These are phyloP conservation scores for Macaca nemestrina DNA, from an alignment of 2,113 vertebrate genomes.

Conservation along the genomic window DNA sequence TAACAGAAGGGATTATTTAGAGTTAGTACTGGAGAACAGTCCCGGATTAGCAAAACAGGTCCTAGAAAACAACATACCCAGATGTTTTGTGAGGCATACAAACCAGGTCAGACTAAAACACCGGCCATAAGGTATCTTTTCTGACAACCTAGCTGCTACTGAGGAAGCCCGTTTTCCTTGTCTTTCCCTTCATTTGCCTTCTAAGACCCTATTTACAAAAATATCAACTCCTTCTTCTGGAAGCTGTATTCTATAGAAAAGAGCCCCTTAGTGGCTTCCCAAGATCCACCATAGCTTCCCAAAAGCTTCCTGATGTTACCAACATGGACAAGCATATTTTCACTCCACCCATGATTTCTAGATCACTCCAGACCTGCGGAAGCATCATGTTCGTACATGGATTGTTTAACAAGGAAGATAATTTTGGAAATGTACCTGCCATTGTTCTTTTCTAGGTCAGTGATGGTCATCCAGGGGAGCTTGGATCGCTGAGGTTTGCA, in stretches of 20 bases:
- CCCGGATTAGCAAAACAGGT: not conserved
- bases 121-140: not conserved
- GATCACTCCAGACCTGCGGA: not conserved
- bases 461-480: not conserved
- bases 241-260: not conserved
- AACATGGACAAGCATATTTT: too few relatives aligned
- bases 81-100: not conserved
- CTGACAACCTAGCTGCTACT: not conserved
- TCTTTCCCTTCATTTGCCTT: not conserved
- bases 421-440: not conserved
- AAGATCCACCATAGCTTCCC: not conserved
- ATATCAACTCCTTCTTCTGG: not conserved
- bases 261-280: not conserved
- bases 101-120: not conserved
- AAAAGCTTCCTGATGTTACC: rapidly evolving
- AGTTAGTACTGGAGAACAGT: not conserved
- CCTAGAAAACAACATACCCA: not conserved
- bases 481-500: not conserved
- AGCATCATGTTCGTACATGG: not conserved
- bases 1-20: not conserved
- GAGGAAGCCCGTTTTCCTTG: rapidly evolving
- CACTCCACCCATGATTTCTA: not conserved
- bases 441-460: not conserved
- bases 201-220: not conserved
- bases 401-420: not conserved